Evolutionary conservation across 2,888 invertebrate species (phyloP).

Genomic region (Priocnemis perturbator): DNA sequence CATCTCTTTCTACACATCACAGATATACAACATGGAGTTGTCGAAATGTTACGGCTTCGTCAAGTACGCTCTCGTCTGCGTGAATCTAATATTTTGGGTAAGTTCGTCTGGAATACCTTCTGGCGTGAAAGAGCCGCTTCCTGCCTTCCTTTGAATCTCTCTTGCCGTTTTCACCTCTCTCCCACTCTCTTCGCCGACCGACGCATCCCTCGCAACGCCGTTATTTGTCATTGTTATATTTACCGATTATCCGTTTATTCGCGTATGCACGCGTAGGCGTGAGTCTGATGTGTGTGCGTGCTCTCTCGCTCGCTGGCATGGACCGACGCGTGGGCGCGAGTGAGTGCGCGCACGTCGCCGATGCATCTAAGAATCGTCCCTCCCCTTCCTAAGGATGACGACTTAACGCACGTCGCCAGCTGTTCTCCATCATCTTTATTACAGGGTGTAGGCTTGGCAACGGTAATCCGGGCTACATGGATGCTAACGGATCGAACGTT

Average conservation of each 20-base stretch:
- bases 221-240: too few relatives aligned
- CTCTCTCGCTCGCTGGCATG: not conserved
- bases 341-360: not conserved
- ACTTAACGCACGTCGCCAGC: too few relatives aligned
- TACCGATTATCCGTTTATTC: too few relatives aligned
- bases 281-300: not conserved
- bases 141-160: too few relatives aligned
- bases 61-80: constrained; percentile 83
- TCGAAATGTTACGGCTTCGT: constrained; percentile 83
- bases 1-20: too few relatives aligned
- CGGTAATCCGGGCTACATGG: constrained; percentile 85
- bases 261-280: not conserved
- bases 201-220: too few relatives aligned
- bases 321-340: not conserved
- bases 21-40: constrained; percentile 78
- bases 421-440: too few relatives aligned
- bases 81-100: constrained; percentile 81
- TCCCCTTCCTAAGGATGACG: too few relatives aligned
- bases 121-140: too few relatives aligned
- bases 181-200: too few relatives aligned
- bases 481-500: constrained; percentile 85
- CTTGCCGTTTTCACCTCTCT: too few relatives aligned
- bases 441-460: constrained; percentile 84
- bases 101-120: not conserved
- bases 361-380: not conserved